A percentile compares a stretch with the other conserved stretches of the same genome.
These are phyloP conservation scores for Coenonympha arcania DNA, from an alignment of 2,888 invertebrate species.

Conservation along the genomic window DNA sequence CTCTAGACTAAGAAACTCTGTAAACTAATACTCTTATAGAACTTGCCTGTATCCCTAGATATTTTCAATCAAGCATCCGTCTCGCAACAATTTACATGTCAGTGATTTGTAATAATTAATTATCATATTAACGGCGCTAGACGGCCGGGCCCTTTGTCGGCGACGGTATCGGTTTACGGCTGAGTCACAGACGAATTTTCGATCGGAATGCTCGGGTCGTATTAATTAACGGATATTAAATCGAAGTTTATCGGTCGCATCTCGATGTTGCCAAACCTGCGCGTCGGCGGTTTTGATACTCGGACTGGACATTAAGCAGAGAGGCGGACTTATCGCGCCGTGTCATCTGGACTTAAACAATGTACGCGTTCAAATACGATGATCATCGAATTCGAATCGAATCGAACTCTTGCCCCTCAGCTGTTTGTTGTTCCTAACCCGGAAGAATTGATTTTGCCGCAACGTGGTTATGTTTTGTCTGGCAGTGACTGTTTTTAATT, in stretches of 20 bases:
- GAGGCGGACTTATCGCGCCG: conserved; percentile 57
- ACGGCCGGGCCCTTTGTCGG: conserved; percentile 65
- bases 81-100: conserved; percentile 51
- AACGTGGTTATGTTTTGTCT: conserved; percentile 28
- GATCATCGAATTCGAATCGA: conserved; percentile 54
- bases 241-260: conserved; percentile 70
- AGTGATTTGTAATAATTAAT: conserved; percentile 71
- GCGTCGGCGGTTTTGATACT: conserved; percentile 61
- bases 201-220: conserved; percentile 65
- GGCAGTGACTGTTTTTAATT: too few relatives aligned
- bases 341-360: conserved; percentile 70
- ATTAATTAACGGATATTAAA: conserved; percentile 74
- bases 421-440: conserved; percentile 15
- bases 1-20: too few relatives aligned
- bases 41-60: conserved; percentile 33
- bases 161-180: conserved; percentile 58
- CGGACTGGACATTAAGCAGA: conserved; percentile 50
- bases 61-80: conserved; percentile 45
- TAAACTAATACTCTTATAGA: too few relatives aligned
- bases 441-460: conserved; percentile 36
- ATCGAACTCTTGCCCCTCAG: conserved; percentile 27
- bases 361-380: conserved; percentile 65
- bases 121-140: conserved; percentile 70
- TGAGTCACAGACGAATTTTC: conserved; percentile 67
- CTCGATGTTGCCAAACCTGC: conserved; percentile 70